Evolutionary conservation across 2,888 invertebrate species (phyloP).

Genomic region (Pherbina coryleti): DNA sequence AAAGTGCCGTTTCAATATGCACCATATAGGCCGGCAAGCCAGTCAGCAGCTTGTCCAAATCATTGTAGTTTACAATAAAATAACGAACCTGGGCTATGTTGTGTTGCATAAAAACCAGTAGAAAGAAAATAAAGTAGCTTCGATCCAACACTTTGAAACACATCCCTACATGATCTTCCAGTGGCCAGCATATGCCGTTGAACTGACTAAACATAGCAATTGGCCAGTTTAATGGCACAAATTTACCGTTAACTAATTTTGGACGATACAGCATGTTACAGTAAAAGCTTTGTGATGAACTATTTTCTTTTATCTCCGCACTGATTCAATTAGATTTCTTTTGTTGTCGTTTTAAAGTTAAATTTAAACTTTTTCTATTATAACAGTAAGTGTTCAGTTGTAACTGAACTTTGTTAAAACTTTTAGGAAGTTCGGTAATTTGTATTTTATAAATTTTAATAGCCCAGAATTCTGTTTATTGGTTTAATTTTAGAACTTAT

Average conservation of each 20-base stretch:
- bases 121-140: not conserved
- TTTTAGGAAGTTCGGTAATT: no score
- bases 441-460: no score
- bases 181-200: constrained; percentile 57
- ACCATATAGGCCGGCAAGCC: not conserved
- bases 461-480: no score
- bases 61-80: not conserved
- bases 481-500: no score
- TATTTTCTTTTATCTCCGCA: no score
- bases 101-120: not conserved
- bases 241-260: constrained; percentile 49
- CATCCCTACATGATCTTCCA: constrained; percentile 52
- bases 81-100: not conserved
- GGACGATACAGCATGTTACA: constrained; percentile 56
- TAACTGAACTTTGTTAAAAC: no score
- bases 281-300: not conserved
- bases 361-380: no score
- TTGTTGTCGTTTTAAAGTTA: no score
- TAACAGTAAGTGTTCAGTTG: no score
- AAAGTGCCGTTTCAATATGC: not conserved
- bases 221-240: constrained; percentile 54
- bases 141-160: constrained; percentile 45
- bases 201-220: constrained; percentile 51
- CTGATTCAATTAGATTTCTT: no score
- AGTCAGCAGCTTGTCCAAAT: not conserved